Evolutionary conservation across 2,888 invertebrate species (phyloP).

Genomic region (Stenoptilia bipunctidactyla): DNA sequence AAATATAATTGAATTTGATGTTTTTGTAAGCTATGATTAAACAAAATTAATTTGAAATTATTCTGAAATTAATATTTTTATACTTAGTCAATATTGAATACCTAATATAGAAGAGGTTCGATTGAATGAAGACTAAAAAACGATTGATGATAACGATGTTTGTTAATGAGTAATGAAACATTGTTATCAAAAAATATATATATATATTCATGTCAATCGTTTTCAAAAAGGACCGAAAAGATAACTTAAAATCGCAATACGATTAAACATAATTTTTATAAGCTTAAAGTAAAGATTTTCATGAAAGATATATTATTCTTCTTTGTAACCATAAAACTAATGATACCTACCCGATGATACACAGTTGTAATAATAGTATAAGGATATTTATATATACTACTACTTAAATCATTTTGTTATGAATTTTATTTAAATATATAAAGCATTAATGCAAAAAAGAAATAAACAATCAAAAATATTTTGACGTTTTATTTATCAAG

Average conservation of each 20-base stretch:
- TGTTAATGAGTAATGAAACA: constrained; percentile 1
- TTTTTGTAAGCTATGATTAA: constrained; percentile 42
- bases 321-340: constrained; percentile 32
- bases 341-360: constrained; percentile 41
- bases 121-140: constrained; percentile 1
- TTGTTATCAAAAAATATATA: too few species aligned
- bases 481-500: constrained; percentile 10
- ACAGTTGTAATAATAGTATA: constrained; percentile 58
- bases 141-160: constrained; percentile 1
- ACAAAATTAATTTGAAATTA: constrained; percentile 29
- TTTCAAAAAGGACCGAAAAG: neutral
- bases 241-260: neutral
- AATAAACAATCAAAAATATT: constrained; percentile 50
- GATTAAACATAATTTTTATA: too few species aligned
- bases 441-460: constrained; percentile 66
- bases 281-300: neutral
- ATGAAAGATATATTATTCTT: neutral
- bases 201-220: neutral
- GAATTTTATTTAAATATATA: constrained; percentile 66
- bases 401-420: constrained; percentile 63
- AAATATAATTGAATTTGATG: constrained; percentile 51
- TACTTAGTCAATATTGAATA: constrained; percentile 53
- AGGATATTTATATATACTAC: constrained; percentile 64
- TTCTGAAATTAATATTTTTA: constrained; percentile 65
- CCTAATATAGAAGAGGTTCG: constrained; percentile 13